Base-by-base conservation (phyloP, 2,113 vertebrate genomes). In the Cephalopholis sonnerati region DNA sequence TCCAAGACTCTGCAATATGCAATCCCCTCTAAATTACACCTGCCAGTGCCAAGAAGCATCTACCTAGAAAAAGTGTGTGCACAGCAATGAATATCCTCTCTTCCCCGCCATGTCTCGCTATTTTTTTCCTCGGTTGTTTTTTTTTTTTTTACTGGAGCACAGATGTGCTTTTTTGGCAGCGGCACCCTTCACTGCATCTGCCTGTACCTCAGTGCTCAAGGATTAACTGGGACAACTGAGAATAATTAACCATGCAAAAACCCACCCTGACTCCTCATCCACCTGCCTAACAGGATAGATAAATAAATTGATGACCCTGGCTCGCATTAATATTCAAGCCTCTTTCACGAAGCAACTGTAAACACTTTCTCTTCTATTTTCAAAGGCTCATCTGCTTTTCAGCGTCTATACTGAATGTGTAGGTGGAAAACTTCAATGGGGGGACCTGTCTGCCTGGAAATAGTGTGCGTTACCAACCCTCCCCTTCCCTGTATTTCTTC, bases 81-180 rank as follows among this genome's bases (percentile, higher is more conserved):
- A 82, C 75, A 90, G 91, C 85, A 90, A 72, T 85, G 76, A 81
- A 77, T 77, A 86, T 88, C 74, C 76, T 79, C 46, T 75, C 74
- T 77, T 87, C 66, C 27, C 54, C 46, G 66, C 27, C 41, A 32
- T 62, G 25, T 77, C n/a, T 8, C 66, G 22, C 69, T 13, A 53
- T 36, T 15, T 27, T 76, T 65, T 55, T 32, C 3, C 3, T 32
- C 5, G 27, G 17, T 2, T 63, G 10, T 54, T 57, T 36, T 20
- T 29, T 55, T 29, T 55, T 87, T 86, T 62, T 72, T 58, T 58
- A 58, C 77, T 61, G 66, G 22, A 87, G 74, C 83, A 90, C 93
- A 94, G 92, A 94, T 94, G 93, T 94, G 92, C 73, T 83, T 89
- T 93, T 92, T 87, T 93, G 92, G 91, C 92, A 92, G 85, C 70